Base-by-base conservation (phyloP, 23 tunicate genomes). In the Trididemnum clinides region DNA sequence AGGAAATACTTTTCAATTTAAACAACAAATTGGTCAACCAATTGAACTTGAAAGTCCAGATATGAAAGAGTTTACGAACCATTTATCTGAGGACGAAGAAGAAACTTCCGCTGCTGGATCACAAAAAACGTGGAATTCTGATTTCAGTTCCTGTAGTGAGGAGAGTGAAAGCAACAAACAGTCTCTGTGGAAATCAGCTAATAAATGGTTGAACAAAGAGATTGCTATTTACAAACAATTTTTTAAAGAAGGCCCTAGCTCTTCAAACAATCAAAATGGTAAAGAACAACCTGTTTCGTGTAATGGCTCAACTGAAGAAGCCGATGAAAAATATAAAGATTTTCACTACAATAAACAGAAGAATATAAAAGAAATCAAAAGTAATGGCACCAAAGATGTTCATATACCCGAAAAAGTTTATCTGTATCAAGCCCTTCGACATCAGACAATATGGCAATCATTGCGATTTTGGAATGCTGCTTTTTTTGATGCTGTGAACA, bases 401-500 rank as follows among this genome's bases (percentile, higher is more conserved):
- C 37, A 10, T 5, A 29, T 29, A 32, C 6, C 75, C 3, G 50
- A 69, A 69, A 81, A 63, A 73, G 77, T 88, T 22, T 92, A 72
- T 62, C 51, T 92, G 31, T 88, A 92, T 50, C 89, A 88, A 31
- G 86, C 82, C 27, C 39, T 92, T 12, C 69, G 81, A 33, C 69
- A 85, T 32, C 97, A 92, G 71, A 19, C 73, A 22, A 92, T 92
- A 32, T 92, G 97, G 97, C 86, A 84, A 71, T 92, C 97, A 32
- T 39, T 88, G 30, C 83, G 97, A 15, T 92, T 92, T 88, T 92
- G 97, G 97, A 88, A 88, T 79, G 97, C 97, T 22, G 97, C 97
- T 22, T 92, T 92, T 64, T 88, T 88, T 78, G 81, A 90, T 57
- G 92, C 97, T 51, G 89, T 92, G 5, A 77, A 88, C 72, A 57